Conservation (phyloP, 1,140 invertebrate species). For the Trichonephila inaurata region DNA sequence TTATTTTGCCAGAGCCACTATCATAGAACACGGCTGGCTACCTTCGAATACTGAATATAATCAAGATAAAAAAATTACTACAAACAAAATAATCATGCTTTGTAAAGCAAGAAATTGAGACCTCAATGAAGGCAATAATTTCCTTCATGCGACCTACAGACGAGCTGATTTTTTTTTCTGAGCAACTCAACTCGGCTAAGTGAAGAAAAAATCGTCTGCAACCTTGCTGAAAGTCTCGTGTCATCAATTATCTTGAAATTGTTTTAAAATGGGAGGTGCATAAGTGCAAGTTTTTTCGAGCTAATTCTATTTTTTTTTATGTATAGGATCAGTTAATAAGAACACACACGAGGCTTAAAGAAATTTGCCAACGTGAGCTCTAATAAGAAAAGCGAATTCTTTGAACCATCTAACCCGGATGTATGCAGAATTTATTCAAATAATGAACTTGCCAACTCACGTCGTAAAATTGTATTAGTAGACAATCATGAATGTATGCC, state of each 20-base stretch:
- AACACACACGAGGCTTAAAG: neutral
- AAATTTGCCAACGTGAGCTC: neutral
- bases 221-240: neutral
- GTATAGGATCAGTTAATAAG: neutral
- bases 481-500: too few species aligned
- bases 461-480: too few species aligned
- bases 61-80: neutral
- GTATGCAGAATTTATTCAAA: neutral
- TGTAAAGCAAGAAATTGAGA: neutral
- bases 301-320: neutral
- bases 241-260: conserved; percentile 29
- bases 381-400: neutral
- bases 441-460: too few species aligned
- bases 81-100: neutral
- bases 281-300: neutral
- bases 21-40: neutral
- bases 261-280: conserved; percentile 22
- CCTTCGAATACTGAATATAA: neutral
- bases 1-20: neutral
- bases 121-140: conserved; percentile 15
- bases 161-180: neutral
- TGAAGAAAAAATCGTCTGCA: conserved; percentile 14
- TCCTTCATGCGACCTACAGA: neutral
- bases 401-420: neutral
- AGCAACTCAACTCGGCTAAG: neutral